Base-by-base conservation (phyloP, 1,140 invertebrate genomes). In the Lepidostoma basale region DNA sequence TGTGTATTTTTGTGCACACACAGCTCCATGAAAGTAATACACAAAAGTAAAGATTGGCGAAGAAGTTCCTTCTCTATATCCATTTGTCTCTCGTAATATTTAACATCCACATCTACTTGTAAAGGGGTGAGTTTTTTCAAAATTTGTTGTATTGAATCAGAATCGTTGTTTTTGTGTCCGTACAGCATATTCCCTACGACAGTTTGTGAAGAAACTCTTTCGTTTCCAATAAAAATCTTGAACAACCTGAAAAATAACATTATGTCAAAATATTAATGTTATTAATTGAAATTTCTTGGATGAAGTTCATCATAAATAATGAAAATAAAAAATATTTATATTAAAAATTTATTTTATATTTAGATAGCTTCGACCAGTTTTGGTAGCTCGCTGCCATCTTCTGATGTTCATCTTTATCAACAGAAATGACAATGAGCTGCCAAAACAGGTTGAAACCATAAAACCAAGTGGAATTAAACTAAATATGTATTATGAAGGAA, bases 1-100 rank as follows among this genome's bases (percentile, higher is more conserved):
- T n/a, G n/a, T 4, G 5, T 6, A 40, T 81, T 80, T 40, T 76
- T 76, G 75, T 80, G 79, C 58, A 83, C 74, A 69, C 81, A 83
- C 0, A 83, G 36, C 58, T 83, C 81, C 78, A 81, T 82, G 64
- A 83, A 83, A 18, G 82, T 82, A 2, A 83, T 28, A 0, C 74
- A 75, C 44, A 83, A 45, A 0, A 83, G 60, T 18, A 83, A 67
- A 56, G 77, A 78, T 30, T 82, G 79, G 0, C 79, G 79, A 33
- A 83, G 49, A 76, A 81, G 79, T 65, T 83, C 81, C 39, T 76
- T 78, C 26, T 79, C 63, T 4, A 83, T 58, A 1, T 82, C 80
- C 3, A 75, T 78, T 44, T 65, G 33, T 9, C 36, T 12, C 16
- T 12, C 14, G 36, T 63, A 72, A 54, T 62, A 39, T 39, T 42